Evolutionary conservation across 2,113 vertebrate species (phyloP), one percentile per base, ranked within the genome.

Genomic region (Saimiri boliviensis): DNA sequence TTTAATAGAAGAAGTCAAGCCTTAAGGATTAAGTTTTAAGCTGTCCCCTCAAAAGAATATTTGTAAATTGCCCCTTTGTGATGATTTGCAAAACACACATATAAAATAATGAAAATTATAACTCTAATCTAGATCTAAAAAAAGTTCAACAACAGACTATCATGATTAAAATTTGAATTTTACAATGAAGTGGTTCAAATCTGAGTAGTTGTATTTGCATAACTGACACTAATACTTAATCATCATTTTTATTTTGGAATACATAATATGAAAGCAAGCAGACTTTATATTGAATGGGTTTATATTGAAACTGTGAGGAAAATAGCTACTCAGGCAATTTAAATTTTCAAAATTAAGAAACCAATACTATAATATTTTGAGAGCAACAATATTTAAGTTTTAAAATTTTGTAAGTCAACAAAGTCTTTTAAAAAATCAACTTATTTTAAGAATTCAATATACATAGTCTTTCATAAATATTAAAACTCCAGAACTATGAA

Each of bases 331-430:
- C 23, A 91, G 10, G 23, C 6, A 81, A 30, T 76, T 79, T 90
- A 84, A 63, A 89, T 71, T 96, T 47, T 74, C 58, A 93, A 68
- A 96, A 89, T 32, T 58, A 74, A 83, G 42, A 94, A 93, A 40
- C 9, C 14, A 37, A 5, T 11, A 47, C 6, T 58, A 63, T 63
- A 63, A 30, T 63, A 42, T 86, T 35, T 52, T 42, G 17, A 89
- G 47, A 87, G 27, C 60, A 93, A 91, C 21, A 83, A 80, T 68
- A 81, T 89, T 85, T 82, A 85, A 86, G 21, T 86, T 74, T 42
- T 52, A 88, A 86, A 40, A 94, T 88, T 82, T 68, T 63, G 20
- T 70, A 91, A 93, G 8, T 94, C 37, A 92, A 86, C 35, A 73
- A 68, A 91, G 32, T 0, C 2, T 63, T 74, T 82, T 11, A 84